A percentile compares a stretch with the other conserved stretches of the same genome.
phyloP scores from a whole-genome alignment of 2,888 invertebrate genomes.

The Automeris io region DNA sequence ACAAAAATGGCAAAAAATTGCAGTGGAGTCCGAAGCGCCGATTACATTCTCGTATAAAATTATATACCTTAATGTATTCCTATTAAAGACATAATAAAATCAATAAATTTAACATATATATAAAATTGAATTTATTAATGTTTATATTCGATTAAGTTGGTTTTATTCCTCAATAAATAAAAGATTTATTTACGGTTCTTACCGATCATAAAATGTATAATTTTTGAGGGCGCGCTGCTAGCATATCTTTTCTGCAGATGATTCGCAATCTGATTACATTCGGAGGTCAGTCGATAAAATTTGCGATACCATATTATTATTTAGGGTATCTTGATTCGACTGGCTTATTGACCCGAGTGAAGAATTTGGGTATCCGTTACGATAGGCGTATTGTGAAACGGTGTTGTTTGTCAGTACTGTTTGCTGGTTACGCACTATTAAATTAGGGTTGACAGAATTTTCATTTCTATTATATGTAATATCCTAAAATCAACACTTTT shows the following conservation, averaged over 20 bases:
- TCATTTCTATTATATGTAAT: too few relatives aligned
- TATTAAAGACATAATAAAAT: too few relatives aligned
- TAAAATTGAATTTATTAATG: too few relatives aligned
- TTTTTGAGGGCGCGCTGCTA: constrained; percentile 37
- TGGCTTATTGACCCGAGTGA: constrained; percentile 46
- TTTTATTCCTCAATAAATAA: constrained; percentile 8
- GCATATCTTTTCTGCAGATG: constrained; percentile 25
- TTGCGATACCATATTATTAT: constrained; percentile 35
- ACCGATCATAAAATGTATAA: constrained; percentile 29
- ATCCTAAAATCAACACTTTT: too few relatives aligned
- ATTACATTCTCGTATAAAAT: too few relatives aligned
- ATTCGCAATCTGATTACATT: constrained; percentile 52
- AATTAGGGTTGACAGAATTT: constrained; percentile 1
- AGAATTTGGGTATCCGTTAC: constrained; percentile 46
- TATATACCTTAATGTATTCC: too few relatives aligned
- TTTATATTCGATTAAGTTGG: not conserved
- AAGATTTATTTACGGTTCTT: constrained; percentile 12
- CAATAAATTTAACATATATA: too few relatives aligned
- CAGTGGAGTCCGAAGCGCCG: too few relatives aligned
- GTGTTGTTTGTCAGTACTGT: constrained; percentile 24
- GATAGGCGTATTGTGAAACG: constrained; percentile 28
- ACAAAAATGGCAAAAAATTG: too few relatives aligned
- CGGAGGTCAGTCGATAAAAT: constrained; percentile 50
- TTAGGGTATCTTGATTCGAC: constrained; percentile 51
- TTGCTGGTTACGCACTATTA: constrained; percentile 25